Evolutionary conservation across 2,888 invertebrate genomes (phyloP).

Genomic region (Drosophila multiciliata): DNA sequence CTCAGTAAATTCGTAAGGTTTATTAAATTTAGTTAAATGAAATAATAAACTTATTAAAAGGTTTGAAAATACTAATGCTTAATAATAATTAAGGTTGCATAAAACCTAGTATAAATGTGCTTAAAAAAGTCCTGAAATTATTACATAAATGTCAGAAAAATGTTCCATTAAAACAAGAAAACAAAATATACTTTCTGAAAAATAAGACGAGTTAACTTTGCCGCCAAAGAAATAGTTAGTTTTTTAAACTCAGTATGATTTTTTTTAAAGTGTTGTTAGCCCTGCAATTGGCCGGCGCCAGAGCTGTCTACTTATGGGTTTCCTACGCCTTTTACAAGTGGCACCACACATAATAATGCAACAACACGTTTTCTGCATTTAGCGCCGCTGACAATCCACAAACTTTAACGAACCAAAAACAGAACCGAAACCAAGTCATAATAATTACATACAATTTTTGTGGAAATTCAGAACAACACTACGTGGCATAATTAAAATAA

Average conservation of each 20-base stretch:
- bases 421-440: slow-evolving; percentile 16
- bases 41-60: neutral
- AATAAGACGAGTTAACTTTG: neutral
- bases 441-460: slow-evolving; percentile 74
- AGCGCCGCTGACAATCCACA: slow-evolving; percentile 42
- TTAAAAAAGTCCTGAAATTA: neutral
- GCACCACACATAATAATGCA: slow-evolving; percentile 41
- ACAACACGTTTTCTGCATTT: slow-evolving; percentile 51
- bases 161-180: neutral
- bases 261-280: neutral
- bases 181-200: neutral
- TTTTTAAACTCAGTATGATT: neutral
- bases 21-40: neutral
- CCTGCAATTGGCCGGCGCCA: slow-evolving; percentile 57
- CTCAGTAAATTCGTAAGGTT: neutral
- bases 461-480: slow-evolving; percentile 73
- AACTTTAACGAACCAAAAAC: slow-evolving; percentile 32
- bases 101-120: neutral
- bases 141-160: neutral
- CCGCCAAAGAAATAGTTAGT: slow-evolving; percentile 3
- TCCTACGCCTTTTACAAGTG: slow-evolving; percentile 19
- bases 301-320: slow-evolving; percentile 12
- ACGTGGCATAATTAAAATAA: slow-evolving; percentile 77
- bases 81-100: neutral
- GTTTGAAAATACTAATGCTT: neutral